These are phyloP conservation scores for Cyphomyrus discorhynchus DNA, from an alignment of 2,113 vertebrate genomes.

Conservation along the genomic window DNA sequence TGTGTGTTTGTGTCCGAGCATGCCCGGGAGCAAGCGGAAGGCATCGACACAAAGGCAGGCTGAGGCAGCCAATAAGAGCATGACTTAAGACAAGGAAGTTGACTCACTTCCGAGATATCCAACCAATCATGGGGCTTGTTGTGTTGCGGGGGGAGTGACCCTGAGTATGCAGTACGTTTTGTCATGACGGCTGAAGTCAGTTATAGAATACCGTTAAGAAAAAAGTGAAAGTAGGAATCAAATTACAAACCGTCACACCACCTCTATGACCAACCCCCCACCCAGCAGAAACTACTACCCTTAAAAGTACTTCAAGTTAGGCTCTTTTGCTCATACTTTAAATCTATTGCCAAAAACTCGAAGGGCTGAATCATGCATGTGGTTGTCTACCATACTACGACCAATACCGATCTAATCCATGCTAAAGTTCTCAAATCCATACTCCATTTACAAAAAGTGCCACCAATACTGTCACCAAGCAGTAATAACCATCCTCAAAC, in stretches of 20 bases:
- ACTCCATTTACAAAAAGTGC: background rate
- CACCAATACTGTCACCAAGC: background rate
- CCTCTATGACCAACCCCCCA: background rate
- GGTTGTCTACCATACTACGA: background rate
- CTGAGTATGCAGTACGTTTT: conserved; percentile 24
- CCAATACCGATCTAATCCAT: background rate
- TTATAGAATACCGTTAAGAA: conserved; percentile 10
- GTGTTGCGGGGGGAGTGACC: conserved; percentile 33
- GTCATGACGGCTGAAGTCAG: conserved; percentile 31
- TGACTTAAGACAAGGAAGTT: conserved; percentile 53
- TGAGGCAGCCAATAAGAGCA: conserved; percentile 35
- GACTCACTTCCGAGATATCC: conserved; percentile 15
- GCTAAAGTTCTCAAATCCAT: background rate
- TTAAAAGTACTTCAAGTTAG: background rate
- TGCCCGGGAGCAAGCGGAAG: conserved; percentile 35
- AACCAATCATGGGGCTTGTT: conserved; percentile 25
- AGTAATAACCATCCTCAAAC: background rate
- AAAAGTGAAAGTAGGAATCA: conserved; percentile 58
- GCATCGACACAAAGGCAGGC: conserved; percentile 51
- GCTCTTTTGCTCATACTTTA: background rate
- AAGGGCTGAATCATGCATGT: background rate
- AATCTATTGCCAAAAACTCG: background rate
- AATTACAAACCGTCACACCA: conserved; percentile 40
- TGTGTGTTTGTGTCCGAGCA: conserved; percentile 17
- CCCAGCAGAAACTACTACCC: background rate